phyloP scores from a whole-genome alignment of 2,888 invertebrate genomes.

The Machimus rusticus region DNA sequence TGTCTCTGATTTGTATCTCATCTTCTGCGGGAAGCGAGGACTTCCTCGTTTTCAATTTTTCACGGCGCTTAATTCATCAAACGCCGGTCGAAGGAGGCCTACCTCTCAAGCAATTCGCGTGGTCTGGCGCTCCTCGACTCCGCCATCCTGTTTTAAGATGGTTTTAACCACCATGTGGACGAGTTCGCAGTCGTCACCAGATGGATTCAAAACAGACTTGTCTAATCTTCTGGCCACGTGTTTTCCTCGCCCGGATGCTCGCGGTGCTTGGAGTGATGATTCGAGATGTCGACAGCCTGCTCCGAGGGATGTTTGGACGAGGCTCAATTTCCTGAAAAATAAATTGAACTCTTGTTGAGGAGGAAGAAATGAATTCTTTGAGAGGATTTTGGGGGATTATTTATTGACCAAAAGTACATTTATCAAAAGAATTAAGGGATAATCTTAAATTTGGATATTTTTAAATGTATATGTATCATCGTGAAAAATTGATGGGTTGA shows the following conservation, averaged over 20 bases:
- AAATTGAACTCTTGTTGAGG: background rate
- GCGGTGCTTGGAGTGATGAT: background rate
- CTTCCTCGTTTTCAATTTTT: background rate
- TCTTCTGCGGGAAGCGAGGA: background rate
- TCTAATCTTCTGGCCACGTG: background rate
- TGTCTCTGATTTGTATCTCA: background rate
- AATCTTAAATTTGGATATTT: background rate
- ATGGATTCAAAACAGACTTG: background rate
- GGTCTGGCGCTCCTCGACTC: background rate
- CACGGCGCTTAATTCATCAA: background rate
- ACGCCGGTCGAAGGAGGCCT: background rate
- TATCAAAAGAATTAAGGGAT: background rate
- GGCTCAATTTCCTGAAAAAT: background rate
- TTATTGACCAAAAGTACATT: background rate
- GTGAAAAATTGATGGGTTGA: no score
- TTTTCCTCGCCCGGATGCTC: background rate
- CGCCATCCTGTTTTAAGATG: background rate
- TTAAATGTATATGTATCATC: background rate
- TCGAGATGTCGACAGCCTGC: background rate
- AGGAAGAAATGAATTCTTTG: background rate
- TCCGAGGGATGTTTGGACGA: background rate
- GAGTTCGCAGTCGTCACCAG: background rate
- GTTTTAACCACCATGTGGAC: background rate
- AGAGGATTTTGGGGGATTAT: background rate
- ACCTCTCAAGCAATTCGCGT: background rate